These are phyloP conservation scores for Lithodes maja DNA, from an alignment of 2,888 invertebrate genomes.

Conservation along the genomic window DNA sequence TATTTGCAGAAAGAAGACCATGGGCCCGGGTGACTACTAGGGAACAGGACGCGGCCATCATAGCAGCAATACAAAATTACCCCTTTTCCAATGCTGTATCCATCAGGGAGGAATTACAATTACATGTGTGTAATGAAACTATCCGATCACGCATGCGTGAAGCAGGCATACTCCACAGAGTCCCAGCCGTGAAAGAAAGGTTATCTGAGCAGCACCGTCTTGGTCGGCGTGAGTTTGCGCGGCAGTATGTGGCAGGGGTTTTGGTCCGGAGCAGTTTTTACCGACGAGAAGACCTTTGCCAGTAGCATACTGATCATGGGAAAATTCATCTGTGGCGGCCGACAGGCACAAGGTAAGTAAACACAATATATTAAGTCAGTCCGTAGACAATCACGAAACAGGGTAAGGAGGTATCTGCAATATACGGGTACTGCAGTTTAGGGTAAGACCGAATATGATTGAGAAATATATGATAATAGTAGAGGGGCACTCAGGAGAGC, in stretches of 20 bases:
- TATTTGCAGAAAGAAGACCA: not conserved
- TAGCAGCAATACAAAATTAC: not conserved
- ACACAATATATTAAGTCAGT: not conserved
- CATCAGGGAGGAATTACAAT: not conserved
- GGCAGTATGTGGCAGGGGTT: not conserved
- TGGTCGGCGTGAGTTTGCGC: not conserved
- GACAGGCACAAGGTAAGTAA: not conserved
- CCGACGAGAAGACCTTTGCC: not conserved
- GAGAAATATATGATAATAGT: not conserved
- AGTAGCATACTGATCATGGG: not conserved
- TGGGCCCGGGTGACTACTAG: not conserved
- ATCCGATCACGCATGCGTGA: not conserved
- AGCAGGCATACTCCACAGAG: not conserved
- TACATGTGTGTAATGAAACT: not conserved
- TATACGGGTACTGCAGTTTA: not conserved
- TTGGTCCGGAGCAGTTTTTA: not conserved
- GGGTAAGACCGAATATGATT: not conserved
- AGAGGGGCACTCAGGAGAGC: not conserved
- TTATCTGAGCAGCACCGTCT: not conserved
- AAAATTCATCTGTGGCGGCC: not conserved
- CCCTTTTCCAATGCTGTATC: not conserved
- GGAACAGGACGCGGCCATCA: not conserved
- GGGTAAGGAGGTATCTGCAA: not conserved
- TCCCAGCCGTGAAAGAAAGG: not conserved
- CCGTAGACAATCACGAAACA: not conserved